Evolutionary conservation across 2,113 vertebrate genomes (phyloP).

Genomic region (Dipodomys merriami): DNA sequence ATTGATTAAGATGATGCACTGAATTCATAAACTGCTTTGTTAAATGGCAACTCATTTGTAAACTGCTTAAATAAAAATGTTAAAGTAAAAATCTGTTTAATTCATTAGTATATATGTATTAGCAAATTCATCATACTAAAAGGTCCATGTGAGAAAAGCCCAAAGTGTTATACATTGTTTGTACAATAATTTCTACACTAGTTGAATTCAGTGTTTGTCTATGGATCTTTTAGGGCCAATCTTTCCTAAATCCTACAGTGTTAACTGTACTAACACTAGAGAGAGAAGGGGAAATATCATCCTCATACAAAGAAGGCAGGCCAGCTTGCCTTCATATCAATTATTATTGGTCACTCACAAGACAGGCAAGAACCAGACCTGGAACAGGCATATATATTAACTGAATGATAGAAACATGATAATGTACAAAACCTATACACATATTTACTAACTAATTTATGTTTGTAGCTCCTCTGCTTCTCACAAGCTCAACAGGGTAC

Average conservation of each 20-base stretch:
- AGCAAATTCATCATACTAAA: neutral
- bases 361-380: neutral
- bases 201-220: neutral
- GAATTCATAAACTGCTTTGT: no score
- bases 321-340: neutral
- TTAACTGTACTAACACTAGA: neutral
- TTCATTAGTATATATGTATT: neutral
- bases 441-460: neutral
- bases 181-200: neutral
- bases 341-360: neutral
- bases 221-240: neutral
- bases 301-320: neutral
- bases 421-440: neutral
- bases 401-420: neutral
- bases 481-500: neutral
- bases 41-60: no score
- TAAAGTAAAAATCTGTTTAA: constrained; percentile 1
- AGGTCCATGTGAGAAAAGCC: neutral
- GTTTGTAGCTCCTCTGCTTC: neutral
- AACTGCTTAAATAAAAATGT: neutral
- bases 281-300: neutral
- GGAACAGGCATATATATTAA: neutral
- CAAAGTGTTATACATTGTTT: neutral
- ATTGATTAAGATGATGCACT: no score
- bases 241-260: neutral